phyloP scores from a whole-genome alignment of 2,113 vertebrate genomes.

The Catharus minimus region DNA sequence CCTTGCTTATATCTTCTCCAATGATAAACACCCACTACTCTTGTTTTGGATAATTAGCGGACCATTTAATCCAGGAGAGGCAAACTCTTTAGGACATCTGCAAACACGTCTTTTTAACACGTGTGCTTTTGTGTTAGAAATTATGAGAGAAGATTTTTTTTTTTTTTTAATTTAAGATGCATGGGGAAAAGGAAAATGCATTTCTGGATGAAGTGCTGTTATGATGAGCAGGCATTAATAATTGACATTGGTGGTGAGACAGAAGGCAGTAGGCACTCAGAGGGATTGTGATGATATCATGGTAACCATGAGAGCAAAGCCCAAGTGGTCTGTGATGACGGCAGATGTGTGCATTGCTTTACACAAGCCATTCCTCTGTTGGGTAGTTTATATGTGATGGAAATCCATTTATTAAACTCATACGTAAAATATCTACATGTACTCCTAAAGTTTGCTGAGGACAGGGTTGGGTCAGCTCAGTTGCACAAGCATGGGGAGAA shows the following conservation, averaged over 20 bases:
- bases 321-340: conserved; percentile 33
- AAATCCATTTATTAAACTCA: not conserved
- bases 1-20: conserved; percentile 43
- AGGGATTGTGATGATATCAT: conserved; percentile 42
- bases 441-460: not conserved
- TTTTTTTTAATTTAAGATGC: not conserved
- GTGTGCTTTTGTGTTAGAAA: not conserved
- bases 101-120: not conserved
- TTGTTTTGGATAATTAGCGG: conserved; percentile 40
- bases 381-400: not conserved
- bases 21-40: conserved; percentile 9
- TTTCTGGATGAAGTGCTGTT: not conserved
- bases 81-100: not conserved
- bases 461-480: not conserved
- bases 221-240: conserved; percentile 56
- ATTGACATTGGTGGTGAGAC: conserved; percentile 29
- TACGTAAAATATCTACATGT: not conserved
- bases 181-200: not conserved
- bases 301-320: conserved; percentile 66
- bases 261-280: not conserved
- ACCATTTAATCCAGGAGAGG: conserved; percentile 34
- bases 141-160: not conserved
- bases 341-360: conserved; percentile 18
- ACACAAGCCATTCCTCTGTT: conserved; percentile 12
- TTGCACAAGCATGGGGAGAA: not conserved